Evolutionary conservation across 2,888 invertebrate species (phyloP).

Genomic region (Perizoma affinitatum): DNA sequence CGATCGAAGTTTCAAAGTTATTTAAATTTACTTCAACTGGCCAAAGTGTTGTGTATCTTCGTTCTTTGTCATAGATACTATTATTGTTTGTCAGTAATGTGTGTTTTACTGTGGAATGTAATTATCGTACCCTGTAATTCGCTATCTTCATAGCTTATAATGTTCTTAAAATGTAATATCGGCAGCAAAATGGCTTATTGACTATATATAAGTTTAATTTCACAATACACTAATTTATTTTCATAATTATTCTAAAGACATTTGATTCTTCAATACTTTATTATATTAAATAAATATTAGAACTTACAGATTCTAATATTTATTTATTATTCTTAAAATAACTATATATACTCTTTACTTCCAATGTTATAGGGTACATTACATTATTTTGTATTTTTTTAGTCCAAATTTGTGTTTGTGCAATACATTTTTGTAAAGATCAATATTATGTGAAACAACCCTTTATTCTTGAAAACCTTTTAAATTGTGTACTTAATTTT

Average conservation of each 20-base stretch:
- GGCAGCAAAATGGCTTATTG: constrained; percentile 11
- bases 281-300: too few species aligned
- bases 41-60: not conserved
- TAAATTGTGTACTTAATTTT: constrained; percentile 43
- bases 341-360: too few species aligned
- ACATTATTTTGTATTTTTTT: constrained; percentile 42
- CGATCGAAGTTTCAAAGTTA: too few species aligned
- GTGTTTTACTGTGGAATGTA: constrained; percentile 12
- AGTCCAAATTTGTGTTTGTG: constrained; percentile 42
- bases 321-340: too few species aligned
- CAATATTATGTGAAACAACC: constrained; percentile 39
- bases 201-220: constrained; percentile 2
- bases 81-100: not conserved
- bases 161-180: constrained; percentile 20
- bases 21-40: too few species aligned
- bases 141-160: constrained; percentile 26
- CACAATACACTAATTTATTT: not conserved
- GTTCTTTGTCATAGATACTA: constrained; percentile 10
- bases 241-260: not conserved
- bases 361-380: constrained; percentile 32
- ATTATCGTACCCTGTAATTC: constrained; percentile 25
- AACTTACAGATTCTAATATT: too few species aligned
- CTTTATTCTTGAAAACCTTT: constrained; percentile 32
- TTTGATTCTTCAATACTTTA: not conserved
- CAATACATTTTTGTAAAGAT: constrained; percentile 37